Percentiles rank a stretch among this genome's conserved stretches.
Conservation (phyloP, 2,113 vertebrate species). For the Globicephala melas region DNA sequence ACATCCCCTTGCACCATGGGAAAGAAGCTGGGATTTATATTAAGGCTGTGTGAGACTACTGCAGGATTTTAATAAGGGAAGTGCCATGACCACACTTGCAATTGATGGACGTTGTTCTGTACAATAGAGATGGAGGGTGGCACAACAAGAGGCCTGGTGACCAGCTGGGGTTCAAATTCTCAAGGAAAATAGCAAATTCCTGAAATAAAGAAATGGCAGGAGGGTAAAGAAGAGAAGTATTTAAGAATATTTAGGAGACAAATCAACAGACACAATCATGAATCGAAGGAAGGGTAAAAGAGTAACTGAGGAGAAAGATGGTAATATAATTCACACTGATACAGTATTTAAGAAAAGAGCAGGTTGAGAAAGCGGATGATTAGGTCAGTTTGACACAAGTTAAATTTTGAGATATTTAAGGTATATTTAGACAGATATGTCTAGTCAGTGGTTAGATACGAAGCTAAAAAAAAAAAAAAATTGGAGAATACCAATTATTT, state of each 20-base stretch:
- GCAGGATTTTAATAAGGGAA: neutral
- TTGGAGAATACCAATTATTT: neutral
- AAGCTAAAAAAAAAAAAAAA: neutral
- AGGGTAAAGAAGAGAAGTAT: neutral
- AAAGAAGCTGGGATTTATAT: neutral
- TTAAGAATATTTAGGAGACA: neutral
- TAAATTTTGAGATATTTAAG: constrained; percentile 12
- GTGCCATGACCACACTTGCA: neutral
- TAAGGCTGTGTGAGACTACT: neutral
- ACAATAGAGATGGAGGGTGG: neutral
- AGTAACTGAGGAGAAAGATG: neutral
- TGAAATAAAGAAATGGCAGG: neutral
- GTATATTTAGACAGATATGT: neutral
- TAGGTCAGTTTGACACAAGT: neutral
- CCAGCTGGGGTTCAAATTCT: neutral
- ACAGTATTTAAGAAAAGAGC: neutral
- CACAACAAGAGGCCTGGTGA: neutral
- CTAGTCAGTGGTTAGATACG: neutral
- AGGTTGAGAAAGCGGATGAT: neutral
- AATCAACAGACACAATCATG: neutral
- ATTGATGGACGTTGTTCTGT: neutral
- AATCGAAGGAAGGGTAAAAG: neutral
- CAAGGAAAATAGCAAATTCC: neutral
- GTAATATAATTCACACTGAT: neutral
- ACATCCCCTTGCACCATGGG: neutral